Conservation (phyloP, 2,797 vertebrate genomes). For the Paramormyrops hopkinsi region DNA sequence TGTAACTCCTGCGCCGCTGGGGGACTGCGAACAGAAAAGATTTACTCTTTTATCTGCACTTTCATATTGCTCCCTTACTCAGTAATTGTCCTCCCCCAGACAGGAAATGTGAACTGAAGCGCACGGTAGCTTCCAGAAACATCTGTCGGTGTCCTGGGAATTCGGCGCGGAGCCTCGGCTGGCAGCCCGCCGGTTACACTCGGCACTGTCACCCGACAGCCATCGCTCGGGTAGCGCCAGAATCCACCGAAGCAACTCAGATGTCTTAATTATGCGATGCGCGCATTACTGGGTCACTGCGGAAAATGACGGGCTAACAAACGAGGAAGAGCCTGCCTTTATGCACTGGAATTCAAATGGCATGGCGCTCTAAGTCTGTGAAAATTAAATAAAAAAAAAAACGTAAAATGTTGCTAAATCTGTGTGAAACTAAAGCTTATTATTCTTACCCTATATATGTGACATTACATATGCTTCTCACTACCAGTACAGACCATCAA, state of each 20-base stretch:
- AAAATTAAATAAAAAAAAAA: background rate
- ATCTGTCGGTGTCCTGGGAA: constrained; percentile 11
- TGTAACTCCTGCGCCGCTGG: background rate
- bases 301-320: background rate
- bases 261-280: background rate
- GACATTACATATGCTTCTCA: background rate
- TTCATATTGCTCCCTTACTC: background rate
- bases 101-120: background rate
- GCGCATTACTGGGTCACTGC: background rate
- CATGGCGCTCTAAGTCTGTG: background rate
- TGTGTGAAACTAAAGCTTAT: background rate
- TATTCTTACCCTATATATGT: background rate
- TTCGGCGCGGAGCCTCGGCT: background rate
- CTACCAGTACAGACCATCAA: background rate
- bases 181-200: background rate
- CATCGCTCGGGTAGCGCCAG: background rate
- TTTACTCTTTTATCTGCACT: background rate
- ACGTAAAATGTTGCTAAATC: background rate
- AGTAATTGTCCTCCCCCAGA: background rate
- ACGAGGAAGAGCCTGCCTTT: background rate
- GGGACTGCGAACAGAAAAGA: background rate
- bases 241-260: background rate
- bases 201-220: background rate
- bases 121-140: background rate
- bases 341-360: background rate